phyloP scores from a whole-genome alignment of 2,113 vertebrate species.

The Stegostoma tigrinum region DNA sequence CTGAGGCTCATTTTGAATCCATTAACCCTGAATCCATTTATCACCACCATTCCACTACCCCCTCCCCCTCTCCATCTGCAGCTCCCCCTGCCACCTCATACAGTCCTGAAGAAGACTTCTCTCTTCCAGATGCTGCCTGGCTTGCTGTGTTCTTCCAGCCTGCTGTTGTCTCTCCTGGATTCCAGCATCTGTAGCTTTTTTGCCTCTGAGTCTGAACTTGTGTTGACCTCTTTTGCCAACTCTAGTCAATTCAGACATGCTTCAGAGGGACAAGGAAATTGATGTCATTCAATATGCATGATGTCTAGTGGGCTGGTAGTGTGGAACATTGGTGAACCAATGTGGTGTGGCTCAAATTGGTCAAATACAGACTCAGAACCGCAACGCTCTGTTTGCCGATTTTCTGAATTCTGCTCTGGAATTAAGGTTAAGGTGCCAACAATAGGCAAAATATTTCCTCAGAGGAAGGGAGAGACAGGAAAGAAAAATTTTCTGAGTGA shows the following conservation, averaged over 20 bases:
- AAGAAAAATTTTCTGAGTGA: not conserved
- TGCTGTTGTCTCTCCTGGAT: too few relatives aligned
- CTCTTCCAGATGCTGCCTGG: too few relatives aligned
- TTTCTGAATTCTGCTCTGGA: not conserved
- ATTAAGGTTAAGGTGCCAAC: not conserved
- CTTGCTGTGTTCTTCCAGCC: too few relatives aligned
- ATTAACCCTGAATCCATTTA: not conserved
- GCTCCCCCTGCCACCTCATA: too few relatives aligned
- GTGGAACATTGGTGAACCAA: not conserved
- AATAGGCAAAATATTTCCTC: not conserved
- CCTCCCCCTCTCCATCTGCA: too few relatives aligned
- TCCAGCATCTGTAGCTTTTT: too few relatives aligned
- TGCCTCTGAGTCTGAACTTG: not conserved
- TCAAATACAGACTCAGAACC: not conserved
- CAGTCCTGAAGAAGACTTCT: too few relatives aligned
- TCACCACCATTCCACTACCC: too few relatives aligned
- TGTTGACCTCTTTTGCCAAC: slow-evolving; percentile 15
- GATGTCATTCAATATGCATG: not conserved
- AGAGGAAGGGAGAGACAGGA: not conserved
- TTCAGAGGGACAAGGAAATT: not conserved
- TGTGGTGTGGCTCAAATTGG: not conserved
- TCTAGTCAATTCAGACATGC: not conserved
- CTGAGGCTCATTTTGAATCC: not conserved
- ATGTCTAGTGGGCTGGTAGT: not conserved
- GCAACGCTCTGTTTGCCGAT: not conserved